Percentiles rank a stretch among this genome's conserved stretches.
These are phyloP conservation scores for Herminia tarsipennalis DNA, from an alignment of 2,888 invertebrate genomes.

Conservation along the genomic window DNA sequence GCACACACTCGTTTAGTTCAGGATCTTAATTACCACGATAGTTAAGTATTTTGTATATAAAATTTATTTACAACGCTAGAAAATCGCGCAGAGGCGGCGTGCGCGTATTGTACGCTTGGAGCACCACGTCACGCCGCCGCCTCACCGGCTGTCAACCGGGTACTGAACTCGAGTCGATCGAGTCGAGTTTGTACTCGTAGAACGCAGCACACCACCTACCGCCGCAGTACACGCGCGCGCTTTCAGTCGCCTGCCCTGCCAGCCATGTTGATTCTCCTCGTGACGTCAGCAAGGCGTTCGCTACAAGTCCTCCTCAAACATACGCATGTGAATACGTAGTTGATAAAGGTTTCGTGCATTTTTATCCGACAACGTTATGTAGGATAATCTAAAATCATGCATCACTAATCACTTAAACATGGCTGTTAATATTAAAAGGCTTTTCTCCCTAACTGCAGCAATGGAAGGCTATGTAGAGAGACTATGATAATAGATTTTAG, in stretches of 20 bases:
- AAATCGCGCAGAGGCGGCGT: slow-evolving; percentile 82
- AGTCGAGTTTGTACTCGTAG: slow-evolving; percentile 59
- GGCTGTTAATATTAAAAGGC: no score
- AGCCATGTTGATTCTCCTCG: slow-evolving; percentile 70
- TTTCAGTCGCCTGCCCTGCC: slow-evolving; percentile 64
- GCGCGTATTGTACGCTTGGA: slow-evolving; percentile 61
- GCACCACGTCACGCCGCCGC: slow-evolving; percentile 74
- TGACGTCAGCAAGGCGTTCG: slow-evolving; percentile 67
- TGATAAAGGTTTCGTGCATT: not conserved
- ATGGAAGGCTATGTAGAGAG: no score
- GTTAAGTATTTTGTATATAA: slow-evolving; percentile 63
- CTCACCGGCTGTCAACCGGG: slow-evolving; percentile 84
- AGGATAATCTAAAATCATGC: no score
- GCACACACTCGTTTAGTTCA: slow-evolving; percentile 49
- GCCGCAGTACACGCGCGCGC: slow-evolving; percentile 64
- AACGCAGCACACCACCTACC: slow-evolving; percentile 56
- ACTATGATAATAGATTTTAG: no score
- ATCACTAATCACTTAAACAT: no score
- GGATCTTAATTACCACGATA: slow-evolving; percentile 52
- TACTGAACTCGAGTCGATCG: slow-evolving; percentile 77
- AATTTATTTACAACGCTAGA: slow-evolving; percentile 72
- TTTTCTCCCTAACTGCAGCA: no score
- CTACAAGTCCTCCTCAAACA: not conserved
- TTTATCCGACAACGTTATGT: not conserved
- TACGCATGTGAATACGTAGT: not conserved